Evolutionary conservation across 1,140 invertebrate genomes (phyloP).

Genomic region (Papilio dardanus): DNA sequence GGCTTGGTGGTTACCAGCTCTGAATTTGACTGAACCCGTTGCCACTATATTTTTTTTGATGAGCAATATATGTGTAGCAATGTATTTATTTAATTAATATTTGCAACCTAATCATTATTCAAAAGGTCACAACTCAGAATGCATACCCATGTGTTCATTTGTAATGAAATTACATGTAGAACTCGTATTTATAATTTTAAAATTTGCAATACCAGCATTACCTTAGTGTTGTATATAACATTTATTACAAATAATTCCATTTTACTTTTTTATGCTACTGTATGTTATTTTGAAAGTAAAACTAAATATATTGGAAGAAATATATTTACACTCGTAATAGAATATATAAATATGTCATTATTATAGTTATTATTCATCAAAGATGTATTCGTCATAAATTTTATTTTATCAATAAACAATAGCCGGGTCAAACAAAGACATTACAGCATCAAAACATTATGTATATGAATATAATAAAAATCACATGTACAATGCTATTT

Average conservation of each 20-base stretch:
- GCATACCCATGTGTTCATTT: background rate
- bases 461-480: background rate
- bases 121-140: too few species aligned
- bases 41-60: too few species aligned
- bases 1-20: too few species aligned
- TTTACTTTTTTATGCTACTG: background rate
- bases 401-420: constrained; percentile 8
- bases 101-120: background rate
- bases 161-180: background rate
- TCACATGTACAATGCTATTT: background rate
- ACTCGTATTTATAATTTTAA: background rate
- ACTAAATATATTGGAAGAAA: background rate
- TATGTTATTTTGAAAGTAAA: background rate
- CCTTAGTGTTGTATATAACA: background rate
- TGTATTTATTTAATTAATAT: background rate
- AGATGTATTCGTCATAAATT: background rate
- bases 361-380: background rate
- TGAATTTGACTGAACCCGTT: too few species aligned
- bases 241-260: background rate
- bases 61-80: background rate
- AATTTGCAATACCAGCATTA: background rate
- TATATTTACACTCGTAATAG: background rate
- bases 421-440: background rate
- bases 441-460: background rate
- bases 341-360: background rate